Evolutionary conservation across 2,888 invertebrate species (phyloP), one percentile per base, ranked within the genome.

Genomic region (Drosophila tanythrix): DNA sequence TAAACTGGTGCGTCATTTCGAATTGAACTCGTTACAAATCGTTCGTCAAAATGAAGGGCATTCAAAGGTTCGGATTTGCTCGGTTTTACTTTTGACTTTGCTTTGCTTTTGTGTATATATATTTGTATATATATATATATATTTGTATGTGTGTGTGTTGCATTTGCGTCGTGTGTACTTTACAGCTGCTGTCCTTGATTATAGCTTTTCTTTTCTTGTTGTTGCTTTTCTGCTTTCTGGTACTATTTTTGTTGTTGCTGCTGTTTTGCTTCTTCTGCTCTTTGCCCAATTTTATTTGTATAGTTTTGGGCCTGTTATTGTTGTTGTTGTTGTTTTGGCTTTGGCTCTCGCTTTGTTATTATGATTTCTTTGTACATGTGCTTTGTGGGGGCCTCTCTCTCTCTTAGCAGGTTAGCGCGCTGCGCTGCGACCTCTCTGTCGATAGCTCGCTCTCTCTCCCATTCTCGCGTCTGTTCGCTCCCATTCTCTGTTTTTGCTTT

Each of bases 311-410:
- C 60, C 63, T 67, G 36, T 43, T 65, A n/a, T 61, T 67, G 29
- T 56, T 72, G 59, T 48, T 69, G 56, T 61, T 79, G 56, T 43
- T 69, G 57, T 69, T 55, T 69, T 64, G 52, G 61, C 13, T 74
- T 73, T 88, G 68, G 65, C 83, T 78, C 70, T 85, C 74, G 83
- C 85, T 82, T 88, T 86, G 79, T 85, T 84, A 83, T 88, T 88
- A 83, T 89, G 78, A 70, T 85, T 81, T 79, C 77, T 82, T 85
- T 85, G 76, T 81, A 77, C 85, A 76, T 78, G 70, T 88, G 88
- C 78, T 81, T 80, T 70, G 74, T 70, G 64, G 66, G 63, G 59
- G 62, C 40, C 67, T 52, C 80, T 80, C 53, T 59, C 59, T 51
- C 65, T 35, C 58, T 29, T 40, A 66, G 79, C 79, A 82, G 79